Evolutionary conservation across 2,113 vertebrate species (phyloP), one percentile per base, ranked within the genome.

Genomic region (Pogona vitticeps): DNA sequence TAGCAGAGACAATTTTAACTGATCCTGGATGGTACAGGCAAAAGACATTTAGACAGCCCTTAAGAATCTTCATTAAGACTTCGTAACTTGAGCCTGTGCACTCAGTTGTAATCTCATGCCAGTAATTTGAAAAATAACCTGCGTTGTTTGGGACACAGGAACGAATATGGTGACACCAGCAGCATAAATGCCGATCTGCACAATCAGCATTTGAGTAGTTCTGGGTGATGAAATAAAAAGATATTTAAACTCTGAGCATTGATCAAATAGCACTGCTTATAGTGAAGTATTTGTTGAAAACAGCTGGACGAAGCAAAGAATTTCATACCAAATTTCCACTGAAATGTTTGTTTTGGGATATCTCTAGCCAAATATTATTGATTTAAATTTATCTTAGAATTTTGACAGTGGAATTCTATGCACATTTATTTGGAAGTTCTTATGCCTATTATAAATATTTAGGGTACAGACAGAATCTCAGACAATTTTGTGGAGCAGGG

Each of bases 81-180:
- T 40, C 21, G 26, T 38, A 40, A 40, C 12, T 38, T 4, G 18
- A 61, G 33, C 20, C 77, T 63, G 21, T 36, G 13, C 59, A 80
- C 28, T 77, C 15, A n/a, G 56, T 56, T 58, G 31, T 77, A 58
- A 77, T 58, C 12, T 23, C 63, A 80, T 5, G 26, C 59, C 23
- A 40, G 58, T 80, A 40, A 80, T 80, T 80, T 80, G 59, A 65
- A 80, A 61, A 80, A 80, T 40, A 63, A 56, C 46, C 46, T 56
- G 42, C 31, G 40, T 28, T 77, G 26, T 17, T 56, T 77, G 46
- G 56, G 42, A 52, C 7, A 15, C 56, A 56, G 46, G 15, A 56
- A n/a, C 5, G 46, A 77, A 56, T 77, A 56, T 2, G 10, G 6
- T 80, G 12, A 77, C 6, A n/a, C 33, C 20, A 28, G 38, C 59